These are phyloP conservation scores for Lepidothrix coronata DNA, from an alignment of 2,113 vertebrate genomes.

Conservation along the genomic window DNA sequence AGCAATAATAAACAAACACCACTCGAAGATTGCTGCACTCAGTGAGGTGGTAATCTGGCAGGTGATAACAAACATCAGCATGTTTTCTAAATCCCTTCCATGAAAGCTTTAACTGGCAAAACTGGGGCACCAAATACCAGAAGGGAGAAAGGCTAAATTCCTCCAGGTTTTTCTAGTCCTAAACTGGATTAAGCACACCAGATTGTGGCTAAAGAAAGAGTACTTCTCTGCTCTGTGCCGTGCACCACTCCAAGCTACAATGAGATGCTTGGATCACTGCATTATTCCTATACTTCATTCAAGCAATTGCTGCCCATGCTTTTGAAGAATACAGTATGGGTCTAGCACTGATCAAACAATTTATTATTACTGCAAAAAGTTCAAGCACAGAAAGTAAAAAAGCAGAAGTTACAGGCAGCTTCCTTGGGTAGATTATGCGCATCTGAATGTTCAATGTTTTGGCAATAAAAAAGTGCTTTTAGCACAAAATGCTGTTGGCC, in stretches of 20 bases:
- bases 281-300: not conserved
- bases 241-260: not conserved
- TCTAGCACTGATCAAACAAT: not conserved
- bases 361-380: not conserved
- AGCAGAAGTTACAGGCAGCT: not conserved
- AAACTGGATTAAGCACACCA: not conserved
- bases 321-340: not conserved
- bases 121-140: not conserved
- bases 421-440: fast-evolving
- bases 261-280: not conserved
- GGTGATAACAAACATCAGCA: not conserved
- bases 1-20: not conserved
- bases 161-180: not conserved
- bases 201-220: not conserved
- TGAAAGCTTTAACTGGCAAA: not conserved
- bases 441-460: not conserved
- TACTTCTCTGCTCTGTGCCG: not conserved
- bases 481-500: not conserved
- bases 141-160: not conserved
- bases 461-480: not conserved
- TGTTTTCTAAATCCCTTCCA: not conserved
- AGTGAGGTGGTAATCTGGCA: not conserved
- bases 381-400: not conserved
- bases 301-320: not conserved
- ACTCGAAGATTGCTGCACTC: not conserved